Percentiles rank a stretch among this genome's conserved stretches.
These are phyloP conservation scores for Huso huso DNA, from an alignment of 2,797 vertebrate genomes.

Conservation along the genomic window DNA sequence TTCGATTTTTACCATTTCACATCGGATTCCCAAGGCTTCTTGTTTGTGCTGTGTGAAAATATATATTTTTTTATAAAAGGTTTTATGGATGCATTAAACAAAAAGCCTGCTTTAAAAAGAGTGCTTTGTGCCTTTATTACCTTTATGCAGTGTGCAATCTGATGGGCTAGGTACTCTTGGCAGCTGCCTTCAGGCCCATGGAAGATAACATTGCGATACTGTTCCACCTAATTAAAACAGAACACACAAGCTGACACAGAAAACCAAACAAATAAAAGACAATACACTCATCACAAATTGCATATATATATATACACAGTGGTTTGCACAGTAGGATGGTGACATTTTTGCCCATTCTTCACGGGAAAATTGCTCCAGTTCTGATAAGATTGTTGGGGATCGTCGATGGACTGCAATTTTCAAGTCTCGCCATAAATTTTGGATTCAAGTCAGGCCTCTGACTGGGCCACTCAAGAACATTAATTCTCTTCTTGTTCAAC, in stretches of 20 bases:
- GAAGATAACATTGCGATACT: conserved; percentile 85
- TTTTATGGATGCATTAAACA: not conserved
- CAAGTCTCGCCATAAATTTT: no score
- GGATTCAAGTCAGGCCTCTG: no score
- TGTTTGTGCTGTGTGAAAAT: conserved; percentile 70
- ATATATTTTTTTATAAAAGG: conserved; percentile 6
- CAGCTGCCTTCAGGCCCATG: conserved; percentile 89
- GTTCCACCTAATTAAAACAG: conserved; percentile 70
- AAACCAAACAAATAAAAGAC: no score
- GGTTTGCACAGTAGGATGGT: no score
- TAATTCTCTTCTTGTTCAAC: no score
- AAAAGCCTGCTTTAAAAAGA: not conserved
- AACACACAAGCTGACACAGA: not conserved
- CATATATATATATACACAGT: no score
- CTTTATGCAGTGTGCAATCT: conserved; percentile 81
- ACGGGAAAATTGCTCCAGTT: no score
- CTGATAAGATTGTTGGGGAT: no score
- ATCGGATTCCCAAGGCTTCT: conserved; percentile 64
- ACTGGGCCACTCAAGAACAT: no score
- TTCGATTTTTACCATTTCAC: conserved; percentile 78
- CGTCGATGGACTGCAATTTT: no score
- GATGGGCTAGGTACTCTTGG: conserved; percentile 75
- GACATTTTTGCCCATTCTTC: no score
- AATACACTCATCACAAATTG: no score
- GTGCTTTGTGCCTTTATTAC: conserved; percentile 42